Evolutionary conservation across 1,140 invertebrate genomes (phyloP).

Genomic region (Ephestia elutella): DNA sequence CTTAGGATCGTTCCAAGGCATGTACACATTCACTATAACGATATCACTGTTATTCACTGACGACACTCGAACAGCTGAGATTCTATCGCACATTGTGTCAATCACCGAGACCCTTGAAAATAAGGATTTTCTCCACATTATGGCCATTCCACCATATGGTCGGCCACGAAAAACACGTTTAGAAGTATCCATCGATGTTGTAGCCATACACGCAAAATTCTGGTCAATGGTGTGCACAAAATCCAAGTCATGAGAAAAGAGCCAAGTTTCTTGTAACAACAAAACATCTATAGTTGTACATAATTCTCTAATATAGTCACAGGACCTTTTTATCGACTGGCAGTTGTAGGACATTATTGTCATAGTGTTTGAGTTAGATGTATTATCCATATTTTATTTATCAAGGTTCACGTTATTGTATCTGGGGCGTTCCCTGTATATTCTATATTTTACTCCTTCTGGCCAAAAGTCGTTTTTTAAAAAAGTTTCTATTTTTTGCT

Average conservation of each 20-base stretch:
- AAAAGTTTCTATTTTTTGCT: slow-evolving; percentile 5
- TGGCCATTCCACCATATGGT: slow-evolving; percentile 10
- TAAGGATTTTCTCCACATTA: slow-evolving; percentile 12
- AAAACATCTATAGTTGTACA: slow-evolving; percentile 6
- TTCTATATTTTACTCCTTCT: slow-evolving; percentile 12
- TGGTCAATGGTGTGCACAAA: slow-evolving; percentile 3
- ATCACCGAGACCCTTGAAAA: slow-evolving; percentile 9
- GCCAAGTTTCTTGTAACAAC: slow-evolving; percentile 14
- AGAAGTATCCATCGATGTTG: slow-evolving; percentile 5
- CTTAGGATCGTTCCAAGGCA: background rate
- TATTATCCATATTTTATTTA: slow-evolving; percentile 15
- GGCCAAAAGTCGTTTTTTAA: slow-evolving; percentile 12
- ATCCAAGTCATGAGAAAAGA: slow-evolving; percentile 7
- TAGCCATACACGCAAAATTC: slow-evolving; percentile 8
- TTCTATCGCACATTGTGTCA: slow-evolving; percentile 1
- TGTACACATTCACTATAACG: background rate
- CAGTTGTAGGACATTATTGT: slow-evolving; percentile 11
- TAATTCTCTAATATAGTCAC: slow-evolving; percentile 1
- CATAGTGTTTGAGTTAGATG: background rate
- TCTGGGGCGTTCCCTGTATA: background rate
- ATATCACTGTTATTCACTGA: background rate
- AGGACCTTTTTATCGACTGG: slow-evolving; percentile 11
- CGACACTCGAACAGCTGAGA: background rate
- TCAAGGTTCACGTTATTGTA: background rate
- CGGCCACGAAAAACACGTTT: slow-evolving; percentile 2